Base-by-base conservation (phyloP, 2,888 invertebrate species). In the Xestoiulus laeticollis region DNA sequence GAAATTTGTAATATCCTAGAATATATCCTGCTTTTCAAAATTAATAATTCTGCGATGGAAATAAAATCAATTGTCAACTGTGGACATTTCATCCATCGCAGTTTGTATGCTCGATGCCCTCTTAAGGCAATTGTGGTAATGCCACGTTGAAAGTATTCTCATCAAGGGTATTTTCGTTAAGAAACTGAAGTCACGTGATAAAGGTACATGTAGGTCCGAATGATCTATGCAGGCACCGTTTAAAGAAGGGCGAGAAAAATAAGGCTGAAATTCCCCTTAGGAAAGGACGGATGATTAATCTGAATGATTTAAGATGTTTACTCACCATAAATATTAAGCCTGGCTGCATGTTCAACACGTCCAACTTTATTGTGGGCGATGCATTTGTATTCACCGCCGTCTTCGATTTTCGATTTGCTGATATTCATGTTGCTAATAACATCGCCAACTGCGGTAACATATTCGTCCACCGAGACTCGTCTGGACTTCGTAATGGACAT, bases 361-460 rank as follows among this genome's bases (percentile, higher is more conserved):
- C 90, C 90, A 12, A 89, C 89, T 32, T 89, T 85, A 48, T 90
- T 90, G 43, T 88, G 88, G 14, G 90, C 90, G 33, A 89, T 88
- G 85, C 90, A 90, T 43, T 89, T 89, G 86, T 90, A 90, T 78
- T 90, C 89, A 30, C 90, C 90, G 16, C 90, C 90, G 87, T 90
- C 90, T 86, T 90, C 90, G 85, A 90, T 89, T 48, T 90, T 89
- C 53, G 90, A 89, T 8, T 89, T 89, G 86, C 89, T 90, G 84
- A 90, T 90, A 87, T 90, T 90, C 43, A 90, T 89, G 89, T 91
- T 91, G 89, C 92, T 91, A 84, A 91, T 90, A 88, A 92, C 91
- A 90, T 92, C 92, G 87, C 91, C 91, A 78, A 87, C 88, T 0
- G 87, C 38, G 33, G 38, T 87, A 78, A 90, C 90, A 85, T 90